phyloP scores from a whole-genome alignment of 2,113 vertebrate species.

The Neoarius graeffei region DNA sequence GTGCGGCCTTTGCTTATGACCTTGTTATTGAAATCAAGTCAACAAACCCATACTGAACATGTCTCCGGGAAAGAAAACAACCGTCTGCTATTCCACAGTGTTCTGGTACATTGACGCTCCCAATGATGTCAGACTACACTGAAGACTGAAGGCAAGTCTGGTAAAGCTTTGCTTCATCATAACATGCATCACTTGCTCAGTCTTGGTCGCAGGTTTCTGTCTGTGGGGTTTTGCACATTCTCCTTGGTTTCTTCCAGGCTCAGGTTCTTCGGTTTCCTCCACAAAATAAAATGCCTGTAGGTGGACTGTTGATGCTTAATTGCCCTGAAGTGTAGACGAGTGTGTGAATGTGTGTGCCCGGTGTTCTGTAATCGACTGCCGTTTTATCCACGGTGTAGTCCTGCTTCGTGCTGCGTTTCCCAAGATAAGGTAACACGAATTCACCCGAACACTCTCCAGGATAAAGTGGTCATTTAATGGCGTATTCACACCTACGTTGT shows the following conservation, averaged over 20 bases:
- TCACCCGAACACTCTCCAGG: too few relatives aligned
- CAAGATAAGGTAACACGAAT: too few relatives aligned
- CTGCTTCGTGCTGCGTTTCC: background rate
- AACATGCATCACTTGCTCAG: background rate
- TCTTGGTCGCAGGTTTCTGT: background rate
- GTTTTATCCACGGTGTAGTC: background rate
- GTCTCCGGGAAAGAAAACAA: background rate
- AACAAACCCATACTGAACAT: background rate
- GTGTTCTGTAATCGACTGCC: background rate
- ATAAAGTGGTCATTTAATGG: too few relatives aligned
- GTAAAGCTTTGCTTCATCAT: background rate
- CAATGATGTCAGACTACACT: background rate
- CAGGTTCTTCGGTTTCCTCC: too few relatives aligned
- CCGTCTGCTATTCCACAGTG: background rate
- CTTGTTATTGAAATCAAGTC: background rate
- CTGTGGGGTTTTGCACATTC: too few relatives aligned
- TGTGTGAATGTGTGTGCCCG: background rate
- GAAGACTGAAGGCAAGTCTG: background rate
- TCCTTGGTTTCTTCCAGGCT: background rate
- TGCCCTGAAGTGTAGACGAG: background rate
- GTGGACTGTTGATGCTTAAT: background rate
- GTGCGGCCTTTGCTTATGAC: background rate
- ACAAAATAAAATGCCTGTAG: background rate
- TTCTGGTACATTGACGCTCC: too few relatives aligned
- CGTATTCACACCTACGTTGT: too few relatives aligned